phyloP scores from a whole-genome alignment of 2,113 vertebrate species.

The Chlorodrepanis virens region DNA sequence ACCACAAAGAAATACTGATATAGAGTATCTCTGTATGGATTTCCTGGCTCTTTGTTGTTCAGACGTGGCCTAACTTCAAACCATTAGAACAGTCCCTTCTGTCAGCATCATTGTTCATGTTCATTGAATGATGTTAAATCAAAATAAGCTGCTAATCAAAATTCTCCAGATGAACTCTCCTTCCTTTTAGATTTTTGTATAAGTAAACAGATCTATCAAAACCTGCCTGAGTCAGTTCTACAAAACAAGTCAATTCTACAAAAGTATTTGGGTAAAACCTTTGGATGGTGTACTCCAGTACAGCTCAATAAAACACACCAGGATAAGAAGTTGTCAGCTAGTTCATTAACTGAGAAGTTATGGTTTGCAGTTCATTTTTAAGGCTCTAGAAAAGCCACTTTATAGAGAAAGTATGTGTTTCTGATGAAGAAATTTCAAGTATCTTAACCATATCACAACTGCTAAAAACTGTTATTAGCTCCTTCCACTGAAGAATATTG shows the following conservation, averaged over 20 bases:
- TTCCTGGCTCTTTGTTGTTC: background rate
- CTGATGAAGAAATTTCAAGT: background rate
- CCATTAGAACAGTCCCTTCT: background rate
- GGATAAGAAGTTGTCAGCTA: background rate
- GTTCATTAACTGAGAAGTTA: background rate
- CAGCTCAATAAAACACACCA: background rate
- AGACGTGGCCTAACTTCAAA: background rate
- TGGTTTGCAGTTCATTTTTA: background rate
- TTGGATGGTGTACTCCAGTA: background rate
- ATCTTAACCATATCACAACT: background rate
- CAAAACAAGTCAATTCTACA: background rate
- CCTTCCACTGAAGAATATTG: background rate
- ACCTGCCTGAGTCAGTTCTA: background rate
- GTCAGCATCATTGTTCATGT: background rate
- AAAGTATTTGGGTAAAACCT: background rate
- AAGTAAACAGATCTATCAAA: background rate
- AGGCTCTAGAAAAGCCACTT: background rate
- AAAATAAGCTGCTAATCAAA: background rate
- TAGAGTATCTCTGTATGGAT: background rate
- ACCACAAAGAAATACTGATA: background rate
- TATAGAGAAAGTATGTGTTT: background rate
- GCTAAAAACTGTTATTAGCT: background rate
- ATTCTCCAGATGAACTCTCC: background rate
- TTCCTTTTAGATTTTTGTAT: background rate
- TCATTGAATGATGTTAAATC: background rate